Percentiles rank a stretch among this genome's conserved stretches.
Conservation (phyloP, 2,888 invertebrate species). For the Cephus spinipes region DNA sequence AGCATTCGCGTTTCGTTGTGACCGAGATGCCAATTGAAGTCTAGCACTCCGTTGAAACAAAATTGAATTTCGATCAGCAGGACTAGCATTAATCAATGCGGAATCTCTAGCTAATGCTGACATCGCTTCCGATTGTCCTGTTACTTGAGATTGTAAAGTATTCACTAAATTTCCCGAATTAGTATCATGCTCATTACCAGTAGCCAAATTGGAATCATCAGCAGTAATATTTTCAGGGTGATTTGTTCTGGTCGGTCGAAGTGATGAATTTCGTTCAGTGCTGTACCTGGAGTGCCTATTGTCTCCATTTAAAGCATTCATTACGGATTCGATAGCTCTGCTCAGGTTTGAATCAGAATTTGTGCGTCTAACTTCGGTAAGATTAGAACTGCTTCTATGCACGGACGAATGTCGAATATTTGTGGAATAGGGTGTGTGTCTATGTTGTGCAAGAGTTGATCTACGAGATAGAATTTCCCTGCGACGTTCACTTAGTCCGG, state of each 20-base stretch:
- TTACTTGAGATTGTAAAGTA: background rate
- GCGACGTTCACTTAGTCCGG: constrained; percentile 9
- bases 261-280: background rate
- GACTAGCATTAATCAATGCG: background rate
- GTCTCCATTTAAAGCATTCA: background rate
- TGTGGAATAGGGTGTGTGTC: constrained; percentile 43
- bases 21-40: constrained; percentile 17
- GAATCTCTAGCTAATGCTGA: constrained; percentile 15
- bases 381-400: constrained; percentile 11
- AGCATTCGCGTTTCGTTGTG: constrained; percentile 17
- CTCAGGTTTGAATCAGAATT: constrained; percentile 30
- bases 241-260: background rate
- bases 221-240: background rate
- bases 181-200: background rate
- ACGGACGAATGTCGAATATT: constrained; percentile 26
- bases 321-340: constrained; percentile 15
- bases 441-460: constrained; percentile 32
- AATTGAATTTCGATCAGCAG: constrained; percentile 1
- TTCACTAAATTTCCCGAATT: background rate
- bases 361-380: constrained; percentile 23
- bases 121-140: background rate
- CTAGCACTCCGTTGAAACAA: constrained; percentile 12
- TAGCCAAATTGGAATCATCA: background rate
- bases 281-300: background rate
- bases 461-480: constrained; percentile 17